These are phyloP conservation scores for Leptarthrus brevirostris DNA, from an alignment of 2,888 invertebrate species.

Conservation along the genomic window DNA sequence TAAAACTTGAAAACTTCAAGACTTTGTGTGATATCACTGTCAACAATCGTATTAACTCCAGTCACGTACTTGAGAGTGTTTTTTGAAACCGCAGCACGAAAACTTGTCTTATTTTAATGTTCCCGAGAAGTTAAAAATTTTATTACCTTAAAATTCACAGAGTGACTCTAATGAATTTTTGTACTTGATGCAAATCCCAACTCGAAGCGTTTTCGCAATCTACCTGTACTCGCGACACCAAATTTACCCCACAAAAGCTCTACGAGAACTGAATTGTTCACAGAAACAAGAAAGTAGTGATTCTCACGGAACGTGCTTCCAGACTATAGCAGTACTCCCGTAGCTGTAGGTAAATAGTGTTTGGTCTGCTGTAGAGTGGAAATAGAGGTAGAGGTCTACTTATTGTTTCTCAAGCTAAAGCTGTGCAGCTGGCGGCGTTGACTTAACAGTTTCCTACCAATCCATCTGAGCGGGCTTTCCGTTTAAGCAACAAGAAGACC, in stretches of 20 bases:
- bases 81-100: neutral
- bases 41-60: neutral
- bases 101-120: neutral
- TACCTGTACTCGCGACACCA: neutral
- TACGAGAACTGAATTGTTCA: conserved; percentile 32
- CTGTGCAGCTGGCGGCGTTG: neutral
- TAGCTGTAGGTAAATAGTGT: no score
- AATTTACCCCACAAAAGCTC: conserved; percentile 33
- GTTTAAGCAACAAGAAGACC: no score
- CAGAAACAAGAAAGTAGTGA: conserved; percentile 17
- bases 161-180: neutral
- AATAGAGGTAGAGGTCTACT: neutral
- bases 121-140: neutral
- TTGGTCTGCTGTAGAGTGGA: neutral
- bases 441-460: conserved; percentile 2
- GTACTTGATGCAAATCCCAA: neutral
- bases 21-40: neutral
- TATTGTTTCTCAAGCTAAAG: neutral
- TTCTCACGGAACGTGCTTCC: conserved; percentile 8
- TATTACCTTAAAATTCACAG: neutral
- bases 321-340: neutral
- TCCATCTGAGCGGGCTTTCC: no score
- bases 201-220: neutral
- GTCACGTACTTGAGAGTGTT: neutral
- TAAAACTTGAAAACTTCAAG: neutral